Evolutionary conservation across 2,113 vertebrate species (phyloP).

Genomic region (Cercopithecus mona): DNA sequence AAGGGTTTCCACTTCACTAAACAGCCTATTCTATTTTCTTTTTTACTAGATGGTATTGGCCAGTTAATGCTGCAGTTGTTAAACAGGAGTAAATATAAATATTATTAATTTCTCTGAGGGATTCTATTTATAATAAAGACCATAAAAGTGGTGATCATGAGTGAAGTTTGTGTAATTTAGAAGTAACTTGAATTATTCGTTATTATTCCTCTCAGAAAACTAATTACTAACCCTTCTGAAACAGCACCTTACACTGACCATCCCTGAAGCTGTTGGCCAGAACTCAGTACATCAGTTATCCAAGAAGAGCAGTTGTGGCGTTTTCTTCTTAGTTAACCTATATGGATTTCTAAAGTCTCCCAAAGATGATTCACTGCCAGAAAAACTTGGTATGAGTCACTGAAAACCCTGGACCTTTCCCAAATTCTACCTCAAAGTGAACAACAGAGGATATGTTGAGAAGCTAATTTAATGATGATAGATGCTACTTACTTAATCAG

Average conservation of each 20-base stretch:
- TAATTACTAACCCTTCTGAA: not conserved
- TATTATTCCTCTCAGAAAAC: not conserved
- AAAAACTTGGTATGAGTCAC: constrained; percentile 1
- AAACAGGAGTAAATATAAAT: not conserved
- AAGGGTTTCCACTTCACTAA: not conserved
- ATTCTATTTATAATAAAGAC: not conserved
- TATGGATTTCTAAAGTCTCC: not conserved
- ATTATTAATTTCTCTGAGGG: not conserved
- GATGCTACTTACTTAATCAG: not conserved
- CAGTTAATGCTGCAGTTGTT: not conserved
- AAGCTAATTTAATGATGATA: not conserved
- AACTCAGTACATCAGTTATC: not conserved
- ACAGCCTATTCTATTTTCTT: not conserved
- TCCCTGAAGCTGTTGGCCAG: not conserved
- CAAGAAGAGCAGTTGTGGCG: not conserved
- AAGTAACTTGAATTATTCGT: not conserved
- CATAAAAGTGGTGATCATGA: not conserved
- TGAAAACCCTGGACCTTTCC: not conserved
- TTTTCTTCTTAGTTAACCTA: constrained; percentile 25
- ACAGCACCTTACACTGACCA: not conserved
- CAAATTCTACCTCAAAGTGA: not conserved
- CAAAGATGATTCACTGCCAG: not conserved
- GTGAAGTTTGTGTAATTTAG: not conserved
- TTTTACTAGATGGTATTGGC: not conserved
- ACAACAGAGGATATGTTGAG: not conserved